Conservation (phyloP, 2,797 vertebrate species). For the Chrosomus eos region DNA sequence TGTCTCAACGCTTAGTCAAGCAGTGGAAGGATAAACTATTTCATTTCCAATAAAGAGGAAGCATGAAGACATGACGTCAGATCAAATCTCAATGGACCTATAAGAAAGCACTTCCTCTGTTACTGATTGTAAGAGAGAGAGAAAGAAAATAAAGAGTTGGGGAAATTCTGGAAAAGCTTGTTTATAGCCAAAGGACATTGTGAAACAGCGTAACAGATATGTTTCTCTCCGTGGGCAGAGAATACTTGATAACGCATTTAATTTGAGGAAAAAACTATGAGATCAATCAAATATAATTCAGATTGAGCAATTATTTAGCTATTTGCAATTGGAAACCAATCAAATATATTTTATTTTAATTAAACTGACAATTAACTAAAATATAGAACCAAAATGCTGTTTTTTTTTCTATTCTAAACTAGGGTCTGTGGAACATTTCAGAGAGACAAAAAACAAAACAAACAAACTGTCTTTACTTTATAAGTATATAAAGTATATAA, state of each 20-base stretch:
- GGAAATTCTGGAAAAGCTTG: slow-evolving; percentile 43
- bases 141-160: slow-evolving; percentile 14
- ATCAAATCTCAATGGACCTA: slow-evolving; percentile 37
- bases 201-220: slow-evolving; percentile 25
- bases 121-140: slow-evolving; percentile 25
- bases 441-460: neutral
- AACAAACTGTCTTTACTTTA: no score
- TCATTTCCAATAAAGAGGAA: slow-evolving; percentile 50
- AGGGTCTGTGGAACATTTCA: neutral
- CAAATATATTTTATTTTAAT: neutral
- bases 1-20: slow-evolving; percentile 26
- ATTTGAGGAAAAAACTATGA: neutral
- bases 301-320: neutral
- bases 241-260: neutral
- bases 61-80: slow-evolving; percentile 39
- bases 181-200: slow-evolving; percentile 35
- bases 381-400: no score
- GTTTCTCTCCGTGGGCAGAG: neutral
- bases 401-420: no score
- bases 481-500: no score
- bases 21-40: slow-evolving; percentile 9
- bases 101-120: slow-evolving; percentile 35
- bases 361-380: neutral
- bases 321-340: neutral
- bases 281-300: neutral